These are phyloP conservation scores for Erythrocebus patas DNA, from an alignment of 2,113 vertebrate genomes.

Conservation along the genomic window DNA sequence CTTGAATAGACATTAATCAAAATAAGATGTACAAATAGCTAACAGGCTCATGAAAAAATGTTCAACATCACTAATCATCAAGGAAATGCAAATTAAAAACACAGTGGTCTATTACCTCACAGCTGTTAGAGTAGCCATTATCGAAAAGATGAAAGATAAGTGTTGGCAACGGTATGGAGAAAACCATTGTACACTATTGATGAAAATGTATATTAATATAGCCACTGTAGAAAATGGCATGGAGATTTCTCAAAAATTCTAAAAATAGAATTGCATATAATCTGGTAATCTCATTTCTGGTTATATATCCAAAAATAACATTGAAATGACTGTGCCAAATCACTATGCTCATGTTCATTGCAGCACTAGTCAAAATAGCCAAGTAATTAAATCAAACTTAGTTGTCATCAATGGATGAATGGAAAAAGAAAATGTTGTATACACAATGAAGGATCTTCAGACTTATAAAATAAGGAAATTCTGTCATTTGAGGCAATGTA, in stretches of 20 bases:
- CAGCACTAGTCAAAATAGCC: not conserved
- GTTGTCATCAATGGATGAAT: not conserved
- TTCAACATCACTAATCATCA: not conserved
- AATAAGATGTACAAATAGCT: not conserved
- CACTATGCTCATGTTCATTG: not conserved
- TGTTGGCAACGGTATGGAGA: not conserved
- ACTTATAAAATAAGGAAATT: not conserved
- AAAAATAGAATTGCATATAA: not conserved
- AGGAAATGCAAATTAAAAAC: not conserved
- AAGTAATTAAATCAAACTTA: not conserved
- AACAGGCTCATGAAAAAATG: not conserved
- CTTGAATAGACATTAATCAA: not conserved
- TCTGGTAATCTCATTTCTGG: not conserved
- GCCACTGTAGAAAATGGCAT: not conserved
- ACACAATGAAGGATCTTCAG: not conserved
- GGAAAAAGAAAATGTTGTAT: not conserved
- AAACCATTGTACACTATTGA: not conserved
- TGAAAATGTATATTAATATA: not conserved
- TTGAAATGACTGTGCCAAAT: not conserved
- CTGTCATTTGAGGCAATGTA: not conserved
- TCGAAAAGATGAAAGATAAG: not conserved
- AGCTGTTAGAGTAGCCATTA: not conserved
- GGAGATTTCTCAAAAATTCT: not conserved
- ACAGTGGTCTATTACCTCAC: not conserved
- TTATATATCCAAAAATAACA: no score